Evolutionary conservation across 2,113 vertebrate genomes (phyloP).

Genomic region (Orientallactaga bullata): DNA sequence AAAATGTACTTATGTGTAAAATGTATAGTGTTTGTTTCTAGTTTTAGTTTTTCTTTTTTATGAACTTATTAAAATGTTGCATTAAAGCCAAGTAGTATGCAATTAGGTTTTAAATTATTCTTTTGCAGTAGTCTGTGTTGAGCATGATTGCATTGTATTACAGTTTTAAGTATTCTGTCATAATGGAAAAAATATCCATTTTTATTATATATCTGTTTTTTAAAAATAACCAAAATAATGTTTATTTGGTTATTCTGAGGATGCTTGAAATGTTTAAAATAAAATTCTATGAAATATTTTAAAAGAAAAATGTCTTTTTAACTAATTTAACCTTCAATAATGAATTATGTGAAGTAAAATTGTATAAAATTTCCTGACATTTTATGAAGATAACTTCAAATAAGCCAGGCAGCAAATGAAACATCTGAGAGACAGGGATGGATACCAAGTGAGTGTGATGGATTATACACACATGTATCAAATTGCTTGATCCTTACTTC

Average conservation of each 20-base stretch:
- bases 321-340: slow-evolving; percentile 80
- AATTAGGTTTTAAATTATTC: slow-evolving; percentile 42
- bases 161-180: slow-evolving; percentile 56
- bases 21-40: slow-evolving; percentile 25
- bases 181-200: slow-evolving; percentile 29
- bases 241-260: slow-evolving; percentile 53
- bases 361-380: slow-evolving; percentile 72
- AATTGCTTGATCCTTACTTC: slow-evolving; percentile 80
- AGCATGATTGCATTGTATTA: slow-evolving; percentile 47
- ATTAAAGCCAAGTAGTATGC: slow-evolving; percentile 48
- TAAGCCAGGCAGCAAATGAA: slow-evolving; percentile 74
- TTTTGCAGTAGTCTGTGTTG: slow-evolving; percentile 20
- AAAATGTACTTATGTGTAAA: slow-evolving; percentile 20
- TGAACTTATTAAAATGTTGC: slow-evolving; percentile 59
- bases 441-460: slow-evolving; percentile 82
- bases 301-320: slow-evolving; percentile 69
- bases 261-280: slow-evolving; percentile 60
- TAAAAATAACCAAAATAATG: background rate
- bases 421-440: slow-evolving; percentile 77
- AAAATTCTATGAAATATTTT: slow-evolving; percentile 68
- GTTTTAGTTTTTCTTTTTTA: slow-evolving; percentile 42
- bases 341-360: slow-evolving; percentile 73
- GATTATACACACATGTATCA: slow-evolving; percentile 83
- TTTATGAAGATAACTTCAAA: slow-evolving; percentile 78
- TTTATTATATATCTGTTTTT: slow-evolving; percentile 49